Percentiles rank a stretch among this genome's conserved stretches.
phyloP scores from a whole-genome alignment of 1,140 invertebrate species.

The Chironomus striatipennis region DNA sequence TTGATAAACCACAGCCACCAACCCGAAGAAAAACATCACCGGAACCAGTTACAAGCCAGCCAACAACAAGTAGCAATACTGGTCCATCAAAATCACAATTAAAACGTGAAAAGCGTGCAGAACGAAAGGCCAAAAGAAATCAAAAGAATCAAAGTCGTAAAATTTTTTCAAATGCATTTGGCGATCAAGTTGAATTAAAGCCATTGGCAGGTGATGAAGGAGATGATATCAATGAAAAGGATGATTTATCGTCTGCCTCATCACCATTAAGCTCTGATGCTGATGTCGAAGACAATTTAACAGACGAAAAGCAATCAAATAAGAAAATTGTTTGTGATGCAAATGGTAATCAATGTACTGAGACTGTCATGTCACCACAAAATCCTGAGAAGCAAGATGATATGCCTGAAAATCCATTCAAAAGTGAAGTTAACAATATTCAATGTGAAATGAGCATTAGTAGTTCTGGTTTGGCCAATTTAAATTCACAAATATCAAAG shows the following conservation, averaged over 20 bases:
- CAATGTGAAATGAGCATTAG: not conserved
- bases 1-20: constrained; percentile 57
- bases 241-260: constrained; percentile 26
- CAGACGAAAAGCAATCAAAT: constrained; percentile 44
- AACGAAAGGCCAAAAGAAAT: constrained; percentile 44
- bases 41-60: constrained; percentile 29
- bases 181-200: not conserved
- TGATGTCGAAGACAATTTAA: constrained; percentile 70
- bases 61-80: constrained; percentile 29
- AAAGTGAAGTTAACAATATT: constrained; percentile 39
- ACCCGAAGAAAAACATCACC: constrained; percentile 44
- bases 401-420: constrained; percentile 45
- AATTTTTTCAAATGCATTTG: constrained; percentile 30
- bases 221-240: not conserved
- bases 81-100: constrained; percentile 55
- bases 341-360: constrained; percentile 10
- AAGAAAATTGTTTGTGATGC: not conserved
- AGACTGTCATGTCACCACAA: not conserved
- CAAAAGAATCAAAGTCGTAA: constrained; percentile 33
- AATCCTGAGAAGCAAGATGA: constrained; percentile 44
- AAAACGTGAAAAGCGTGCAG: constrained; percentile 56
- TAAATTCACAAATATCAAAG: not conserved
- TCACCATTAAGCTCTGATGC: constrained; percentile 59
- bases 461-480: not conserved
- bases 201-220: constrained; percentile 25